Base-by-base conservation (phyloP, 2,113 vertebrate species). In the Helogale parvula region DNA sequence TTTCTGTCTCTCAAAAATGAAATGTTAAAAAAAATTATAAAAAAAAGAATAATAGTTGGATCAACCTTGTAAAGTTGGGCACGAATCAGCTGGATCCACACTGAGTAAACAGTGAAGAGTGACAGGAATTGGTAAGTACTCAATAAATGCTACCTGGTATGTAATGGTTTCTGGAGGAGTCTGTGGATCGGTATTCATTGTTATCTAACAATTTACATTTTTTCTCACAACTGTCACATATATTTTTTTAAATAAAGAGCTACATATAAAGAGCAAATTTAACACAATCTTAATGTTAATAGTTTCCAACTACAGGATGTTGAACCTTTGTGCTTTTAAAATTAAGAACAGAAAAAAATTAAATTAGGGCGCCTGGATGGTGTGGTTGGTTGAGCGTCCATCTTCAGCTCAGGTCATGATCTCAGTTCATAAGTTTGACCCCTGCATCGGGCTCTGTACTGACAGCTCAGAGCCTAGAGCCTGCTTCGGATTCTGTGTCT, bases 321-420 rank as follows among this genome's bases (percentile, higher is more conserved):
- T 92, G 1, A 88, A 71, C 35, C 19, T 92, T 21, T 57, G n/a
- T 27, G 21, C 6, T 97, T 95, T 92, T 50, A 83, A 77, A 95
- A 81, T 66, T 83, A 69, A 50, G 50, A 50, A 14, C 13, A 50
- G 50, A 50, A 50, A 50, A 50, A 50, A 50, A 50, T 29, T 72
- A 38, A 50, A 50, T 29, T 72, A 38, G 50, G 8, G 50, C 2
- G 2, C 50, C 50, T 50, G 50, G 50, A 13, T 50, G 50, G 50
- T 50, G 50, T 50, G 50, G 50, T 50, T 13, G 13, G 50, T 50
- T 50, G 50, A 50, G 50, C 13, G 12, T 50, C 50, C 12, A 13
- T 50, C 50, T 50, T 50, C 13, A 50, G 50, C 50, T 50, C 50
- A 50, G 50, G 50, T 50, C 50, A 50, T 50, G 50, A 50, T 50